Percentiles rank a stretch among this genome's conserved stretches.
Evolutionary conservation across 2,888 invertebrate genomes (phyloP).

Genomic region (Drosophila eohydei): DNA sequence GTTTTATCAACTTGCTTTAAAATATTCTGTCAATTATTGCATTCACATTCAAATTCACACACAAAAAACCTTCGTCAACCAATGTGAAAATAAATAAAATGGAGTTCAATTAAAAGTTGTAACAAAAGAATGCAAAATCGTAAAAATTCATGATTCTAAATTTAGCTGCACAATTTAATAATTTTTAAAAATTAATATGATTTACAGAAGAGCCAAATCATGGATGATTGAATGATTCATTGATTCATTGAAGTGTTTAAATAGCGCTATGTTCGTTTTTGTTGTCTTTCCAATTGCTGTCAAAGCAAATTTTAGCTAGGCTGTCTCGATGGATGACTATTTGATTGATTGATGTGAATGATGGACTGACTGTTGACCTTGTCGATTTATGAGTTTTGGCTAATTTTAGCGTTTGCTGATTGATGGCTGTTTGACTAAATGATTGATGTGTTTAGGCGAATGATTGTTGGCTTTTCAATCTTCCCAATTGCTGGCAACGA

Average conservation of each 20-base stretch:
- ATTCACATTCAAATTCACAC: neutral
- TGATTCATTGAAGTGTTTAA: neutral
- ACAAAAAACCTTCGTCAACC: neutral
- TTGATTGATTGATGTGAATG: conserved; percentile 11
- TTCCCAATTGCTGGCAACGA: no score
- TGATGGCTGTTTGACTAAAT: neutral
- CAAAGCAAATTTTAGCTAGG: neutral
- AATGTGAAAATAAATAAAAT: neutral
- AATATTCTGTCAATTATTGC: neutral
- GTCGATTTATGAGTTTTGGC: neutral
- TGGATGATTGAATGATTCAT: neutral
- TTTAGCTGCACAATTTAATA: neutral
- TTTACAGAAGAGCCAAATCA: neutral
- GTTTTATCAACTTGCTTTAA: neutral
- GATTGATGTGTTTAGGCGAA: neutral
- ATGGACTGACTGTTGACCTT: neutral
- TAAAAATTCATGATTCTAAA: neutral
- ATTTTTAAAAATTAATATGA: neutral
- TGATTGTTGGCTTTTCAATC: neutral
- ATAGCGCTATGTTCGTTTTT: neutral
- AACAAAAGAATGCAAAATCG: neutral
- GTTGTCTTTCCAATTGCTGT: neutral
- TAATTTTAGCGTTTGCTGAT: neutral
- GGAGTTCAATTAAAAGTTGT: neutral
- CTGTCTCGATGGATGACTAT: no score